These are phyloP conservation scores for Odontophorus gujanensis DNA, from an alignment of 2,113 vertebrate species.

Conservation along the genomic window DNA sequence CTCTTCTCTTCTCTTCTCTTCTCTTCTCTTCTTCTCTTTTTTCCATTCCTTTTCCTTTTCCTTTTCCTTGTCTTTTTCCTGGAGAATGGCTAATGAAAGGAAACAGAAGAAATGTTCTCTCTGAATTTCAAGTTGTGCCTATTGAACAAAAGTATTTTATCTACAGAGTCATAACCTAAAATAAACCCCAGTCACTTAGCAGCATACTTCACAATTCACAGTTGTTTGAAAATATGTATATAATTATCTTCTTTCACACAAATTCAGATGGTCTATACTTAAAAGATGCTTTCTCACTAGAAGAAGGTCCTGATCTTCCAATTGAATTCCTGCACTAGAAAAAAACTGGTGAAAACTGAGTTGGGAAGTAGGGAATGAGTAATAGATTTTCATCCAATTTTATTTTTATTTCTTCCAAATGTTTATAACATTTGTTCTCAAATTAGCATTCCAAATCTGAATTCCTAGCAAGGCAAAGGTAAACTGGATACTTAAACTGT, in stretches of 20 bases:
- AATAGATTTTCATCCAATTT: neutral
- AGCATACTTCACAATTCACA: neutral
- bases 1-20: neutral
- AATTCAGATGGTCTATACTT: neutral
- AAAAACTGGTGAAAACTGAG: neutral
- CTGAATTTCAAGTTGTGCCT: neutral
- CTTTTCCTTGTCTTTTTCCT: too few species aligned
- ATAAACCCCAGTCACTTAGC: neutral
- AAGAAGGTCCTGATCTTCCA: neutral
- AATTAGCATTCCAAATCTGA: constrained; percentile 1
- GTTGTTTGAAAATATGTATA: neutral
- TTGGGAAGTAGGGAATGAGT: neutral
- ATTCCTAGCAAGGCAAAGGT: constrained; percentile 10
- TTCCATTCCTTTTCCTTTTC: neutral
- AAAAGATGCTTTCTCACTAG: neutral
- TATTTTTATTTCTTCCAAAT: neutral
- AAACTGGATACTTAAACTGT: neutral
- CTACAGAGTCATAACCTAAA: neutral
- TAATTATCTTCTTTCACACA: neutral
- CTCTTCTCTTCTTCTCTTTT: neutral
- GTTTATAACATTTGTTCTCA: neutral
- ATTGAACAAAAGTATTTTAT: neutral
- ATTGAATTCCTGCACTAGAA: neutral
- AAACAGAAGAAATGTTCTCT: neutral
- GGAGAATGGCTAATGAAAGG: neutral